Percentiles rank a stretch among this genome's conserved stretches.
Evolutionary conservation across 2,888 invertebrate genomes (phyloP).

Genomic region (Tortrix viridana): DNA sequence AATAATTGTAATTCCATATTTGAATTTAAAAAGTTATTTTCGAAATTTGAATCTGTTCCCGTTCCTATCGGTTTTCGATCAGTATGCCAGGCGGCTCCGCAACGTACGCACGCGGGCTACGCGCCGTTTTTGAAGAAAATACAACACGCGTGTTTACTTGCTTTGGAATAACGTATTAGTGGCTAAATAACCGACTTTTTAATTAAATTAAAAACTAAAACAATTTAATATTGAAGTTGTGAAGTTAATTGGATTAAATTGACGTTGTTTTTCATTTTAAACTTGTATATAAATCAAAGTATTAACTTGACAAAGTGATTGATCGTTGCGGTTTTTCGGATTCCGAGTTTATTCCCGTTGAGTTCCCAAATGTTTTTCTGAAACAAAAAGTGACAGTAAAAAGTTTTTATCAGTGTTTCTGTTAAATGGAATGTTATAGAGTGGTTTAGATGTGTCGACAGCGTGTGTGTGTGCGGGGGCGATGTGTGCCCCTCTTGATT

Average conservation of each 20-base stretch:
- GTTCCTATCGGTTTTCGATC: slow-evolving; percentile 68
- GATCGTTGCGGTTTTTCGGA: slow-evolving; percentile 36
- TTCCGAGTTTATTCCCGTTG: slow-evolving; percentile 18
- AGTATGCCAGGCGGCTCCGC: slow-evolving; percentile 64
- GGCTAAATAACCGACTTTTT: too few species aligned
- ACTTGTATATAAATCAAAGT: slow-evolving; percentile 34
- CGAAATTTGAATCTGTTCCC: slow-evolving; percentile 47
- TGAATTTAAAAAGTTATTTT: slow-evolving; percentile 41
- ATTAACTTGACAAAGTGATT: slow-evolving; percentile 37
- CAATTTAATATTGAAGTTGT: slow-evolving; percentile 51
- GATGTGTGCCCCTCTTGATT: slow-evolving; percentile 48
- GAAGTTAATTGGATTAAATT: slow-evolving; percentile 8
- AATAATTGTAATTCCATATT: slow-evolving; percentile 40
- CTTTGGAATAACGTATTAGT: slow-evolving; percentile 43
- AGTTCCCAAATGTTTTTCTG: slow-evolving; percentile 12
- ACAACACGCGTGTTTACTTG: slow-evolving; percentile 52
- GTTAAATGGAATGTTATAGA: slow-evolving; percentile 21
- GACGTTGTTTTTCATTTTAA: neutral
- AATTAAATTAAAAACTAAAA: too few species aligned
- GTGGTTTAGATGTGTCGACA: slow-evolving; percentile 36
- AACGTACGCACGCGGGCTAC: slow-evolving; percentile 60
- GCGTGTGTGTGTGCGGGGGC: slow-evolving; percentile 15
- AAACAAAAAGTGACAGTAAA: neutral
- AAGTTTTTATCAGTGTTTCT: slow-evolving; percentile 3
- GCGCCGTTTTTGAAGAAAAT: slow-evolving; percentile 39